Percentiles rank a stretch among this genome's conserved stretches.
phyloP scores from a whole-genome alignment of 2,797 vertebrate genomes.

The Sciurus carolinensis region DNA sequence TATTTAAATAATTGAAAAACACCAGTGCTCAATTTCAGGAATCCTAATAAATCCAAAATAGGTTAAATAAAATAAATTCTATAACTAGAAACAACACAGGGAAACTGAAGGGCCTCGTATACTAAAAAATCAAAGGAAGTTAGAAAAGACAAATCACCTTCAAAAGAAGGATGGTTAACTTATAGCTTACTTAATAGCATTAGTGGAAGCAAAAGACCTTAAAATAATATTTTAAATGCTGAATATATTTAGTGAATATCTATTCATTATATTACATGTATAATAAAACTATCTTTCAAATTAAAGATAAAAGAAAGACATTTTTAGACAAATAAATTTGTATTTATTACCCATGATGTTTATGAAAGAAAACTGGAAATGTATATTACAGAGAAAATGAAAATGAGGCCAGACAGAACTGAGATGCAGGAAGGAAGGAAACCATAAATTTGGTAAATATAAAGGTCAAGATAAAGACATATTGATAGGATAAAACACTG shows the following conservation, averaged over 20 bases:
- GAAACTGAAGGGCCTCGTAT: neutral
- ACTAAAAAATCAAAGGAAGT: neutral
- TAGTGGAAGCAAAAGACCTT: neutral
- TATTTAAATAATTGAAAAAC: constrained; percentile 5
- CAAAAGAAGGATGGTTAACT: neutral
- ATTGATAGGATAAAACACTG: neutral
- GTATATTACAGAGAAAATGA: constrained; percentile 13
- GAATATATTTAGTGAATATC: neutral
- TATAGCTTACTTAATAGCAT: neutral
- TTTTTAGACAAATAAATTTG: constrained; percentile 33
- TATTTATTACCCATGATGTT: neutral
- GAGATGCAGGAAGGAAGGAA: neutral
- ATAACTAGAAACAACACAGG: neutral
- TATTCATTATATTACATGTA: neutral
- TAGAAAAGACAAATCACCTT: neutral
- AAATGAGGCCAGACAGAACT: neutral
- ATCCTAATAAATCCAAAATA: neutral
- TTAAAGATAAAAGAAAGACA: constrained; percentile 1
- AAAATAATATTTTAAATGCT: neutral
- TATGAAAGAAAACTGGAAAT: constrained; percentile 3
- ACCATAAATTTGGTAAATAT: neutral
- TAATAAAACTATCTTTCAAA: neutral
- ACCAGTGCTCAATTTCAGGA: neutral
- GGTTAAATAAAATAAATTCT: constrained; percentile 10
- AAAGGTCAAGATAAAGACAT: neutral